A percentile compares a stretch with the other conserved stretches of the same genome.
Evolutionary conservation across 2,888 invertebrate species (phyloP).

Genomic region (Syritta pipiens): DNA sequence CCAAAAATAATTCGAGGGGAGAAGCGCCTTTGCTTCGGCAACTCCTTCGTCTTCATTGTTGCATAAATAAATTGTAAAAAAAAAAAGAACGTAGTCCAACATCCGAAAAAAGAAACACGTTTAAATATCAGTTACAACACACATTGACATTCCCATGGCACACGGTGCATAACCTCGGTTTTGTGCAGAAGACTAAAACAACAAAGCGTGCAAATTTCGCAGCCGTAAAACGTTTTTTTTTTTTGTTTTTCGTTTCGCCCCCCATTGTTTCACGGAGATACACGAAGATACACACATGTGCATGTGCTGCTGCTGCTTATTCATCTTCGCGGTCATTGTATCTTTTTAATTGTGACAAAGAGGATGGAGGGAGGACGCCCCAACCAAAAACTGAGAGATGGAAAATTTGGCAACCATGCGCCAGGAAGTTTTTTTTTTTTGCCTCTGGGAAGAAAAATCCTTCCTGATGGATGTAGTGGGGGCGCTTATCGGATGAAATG

Average conservation of each 20-base stretch:
- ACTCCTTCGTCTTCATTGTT: slow-evolving; percentile 11
- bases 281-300: not conserved
- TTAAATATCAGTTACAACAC: slow-evolving; percentile 51
- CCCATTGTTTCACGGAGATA: not conserved
- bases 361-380: slow-evolving; percentile 17
- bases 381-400: not conserved
- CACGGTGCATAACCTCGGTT: slow-evolving; percentile 17
- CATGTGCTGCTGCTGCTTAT: not conserved
- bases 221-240: slow-evolving; percentile 27
- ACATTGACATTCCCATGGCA: slow-evolving; percentile 48
- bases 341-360: slow-evolving; percentile 49
- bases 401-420: slow-evolving; percentile 50
- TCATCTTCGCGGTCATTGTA: slow-evolving; percentile 53
- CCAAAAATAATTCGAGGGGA: not conserved
- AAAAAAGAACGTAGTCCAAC: not conserved
- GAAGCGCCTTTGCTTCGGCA: too few relatives aligned
- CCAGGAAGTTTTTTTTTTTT: slow-evolving; percentile 1
- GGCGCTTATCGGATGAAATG: too few relatives aligned
- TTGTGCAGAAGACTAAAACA: slow-evolving; percentile 10
- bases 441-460: not conserved
- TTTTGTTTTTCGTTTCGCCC: not conserved
- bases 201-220: slow-evolving; percentile 36
- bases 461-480: too few relatives aligned
- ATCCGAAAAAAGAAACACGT: slow-evolving; percentile 16
- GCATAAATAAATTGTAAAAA: slow-evolving; percentile 23